Percentiles rank a stretch among this genome's conserved stretches.
Evolutionary conservation across 2,113 vertebrate genomes (phyloP).

Genomic region (Sula dactylatra): DNA sequence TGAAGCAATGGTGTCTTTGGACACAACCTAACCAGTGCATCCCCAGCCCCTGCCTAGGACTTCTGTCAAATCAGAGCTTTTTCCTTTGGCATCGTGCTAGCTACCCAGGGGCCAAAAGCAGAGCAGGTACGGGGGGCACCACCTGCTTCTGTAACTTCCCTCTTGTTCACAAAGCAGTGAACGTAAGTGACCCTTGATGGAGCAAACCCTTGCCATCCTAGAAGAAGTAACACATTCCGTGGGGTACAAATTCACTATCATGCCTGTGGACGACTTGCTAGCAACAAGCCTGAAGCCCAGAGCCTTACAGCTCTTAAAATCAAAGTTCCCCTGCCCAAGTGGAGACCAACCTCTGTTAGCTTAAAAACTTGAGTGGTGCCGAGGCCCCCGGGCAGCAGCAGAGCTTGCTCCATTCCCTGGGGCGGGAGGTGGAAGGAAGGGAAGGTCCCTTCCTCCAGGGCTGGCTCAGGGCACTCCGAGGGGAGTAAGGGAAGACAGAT

Average conservation of each 20-base stretch:
- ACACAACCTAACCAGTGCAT: background rate
- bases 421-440: background rate
- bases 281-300: background rate
- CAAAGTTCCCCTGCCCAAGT: background rate
- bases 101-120: background rate
- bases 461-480: background rate
- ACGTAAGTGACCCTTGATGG: background rate
- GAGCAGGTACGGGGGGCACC: background rate
- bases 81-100: background rate
- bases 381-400: background rate
- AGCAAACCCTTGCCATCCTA: background rate
- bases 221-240: background rate
- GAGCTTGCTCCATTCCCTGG: background rate
- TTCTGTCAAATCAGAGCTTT: background rate
- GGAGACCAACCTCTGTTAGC: background rate
- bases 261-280: background rate
- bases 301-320: background rate
- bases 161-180: background rate
- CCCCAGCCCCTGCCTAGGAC: no score
- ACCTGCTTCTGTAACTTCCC: background rate
- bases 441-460: background rate
- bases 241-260: background rate
- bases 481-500: background rate
- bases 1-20: background rate
- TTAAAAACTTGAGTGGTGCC: background rate